Evolutionary conservation across 2,113 vertebrate species (phyloP).

Genomic region (Amazona guildingii): DNA sequence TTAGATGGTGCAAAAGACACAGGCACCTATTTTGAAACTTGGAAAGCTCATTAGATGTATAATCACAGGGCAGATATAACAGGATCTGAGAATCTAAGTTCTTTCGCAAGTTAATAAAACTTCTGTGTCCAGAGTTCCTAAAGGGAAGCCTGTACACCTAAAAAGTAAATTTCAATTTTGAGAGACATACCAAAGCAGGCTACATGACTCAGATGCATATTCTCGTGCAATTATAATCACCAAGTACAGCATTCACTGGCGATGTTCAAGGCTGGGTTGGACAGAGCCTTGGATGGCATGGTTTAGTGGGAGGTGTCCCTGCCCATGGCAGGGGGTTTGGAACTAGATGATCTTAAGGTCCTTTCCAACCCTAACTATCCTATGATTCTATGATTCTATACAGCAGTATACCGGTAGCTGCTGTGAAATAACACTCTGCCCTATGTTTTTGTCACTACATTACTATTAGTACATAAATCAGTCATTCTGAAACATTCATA

Average conservation of each 20-base stretch:
- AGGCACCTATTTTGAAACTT: neutral
- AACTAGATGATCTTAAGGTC: no score
- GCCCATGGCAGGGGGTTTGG: no score
- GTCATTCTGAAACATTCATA: neutral
- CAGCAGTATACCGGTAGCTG: neutral
- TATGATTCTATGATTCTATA: no score
- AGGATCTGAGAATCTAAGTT: neutral
- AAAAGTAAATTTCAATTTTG: fast-evolving
- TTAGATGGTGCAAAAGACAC: neutral
- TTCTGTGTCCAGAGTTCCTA: neutral
- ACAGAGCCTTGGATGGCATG: no score
- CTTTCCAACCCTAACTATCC: no score
- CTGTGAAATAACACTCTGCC: neutral
- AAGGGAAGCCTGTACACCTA: neutral
- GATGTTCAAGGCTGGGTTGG: no score
- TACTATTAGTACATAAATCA: neutral
- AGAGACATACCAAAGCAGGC: neutral
- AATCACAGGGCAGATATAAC: neutral
- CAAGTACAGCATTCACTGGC: neutral
- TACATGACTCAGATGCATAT: neutral
- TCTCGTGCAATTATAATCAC: neutral
- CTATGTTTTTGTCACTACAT: neutral
- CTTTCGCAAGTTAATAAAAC: neutral
- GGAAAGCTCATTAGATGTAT: neutral
- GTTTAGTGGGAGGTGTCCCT: no score